Evolutionary conservation across 2,797 vertebrate species (phyloP).

Genomic region (Alectoris magna): DNA sequence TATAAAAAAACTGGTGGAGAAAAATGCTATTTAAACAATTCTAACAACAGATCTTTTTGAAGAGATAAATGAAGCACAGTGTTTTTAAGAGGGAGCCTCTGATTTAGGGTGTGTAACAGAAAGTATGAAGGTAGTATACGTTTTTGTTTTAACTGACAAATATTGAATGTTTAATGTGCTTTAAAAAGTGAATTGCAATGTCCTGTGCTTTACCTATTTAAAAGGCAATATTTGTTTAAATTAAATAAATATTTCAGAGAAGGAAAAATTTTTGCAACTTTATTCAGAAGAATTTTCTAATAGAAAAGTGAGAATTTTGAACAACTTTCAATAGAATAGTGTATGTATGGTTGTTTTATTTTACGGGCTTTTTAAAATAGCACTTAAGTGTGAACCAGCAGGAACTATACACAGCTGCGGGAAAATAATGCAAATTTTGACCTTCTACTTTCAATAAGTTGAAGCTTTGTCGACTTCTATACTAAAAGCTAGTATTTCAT

Average conservation of each 20-base stretch:
- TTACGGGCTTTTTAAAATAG: neutral
- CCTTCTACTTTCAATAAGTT: slow-evolving; percentile 25
- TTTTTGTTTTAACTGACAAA: slow-evolving; percentile 16
- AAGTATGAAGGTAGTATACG: neutral
- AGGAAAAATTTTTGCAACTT: neutral
- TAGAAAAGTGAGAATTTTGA: neutral
- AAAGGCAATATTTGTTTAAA: neutral
- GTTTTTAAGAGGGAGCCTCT: slow-evolving; percentile 2
- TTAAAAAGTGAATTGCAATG: neutral
- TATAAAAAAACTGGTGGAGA: neutral
- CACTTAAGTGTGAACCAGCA: neutral
- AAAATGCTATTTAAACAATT: slow-evolving; percentile 19
- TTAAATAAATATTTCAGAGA: neutral
- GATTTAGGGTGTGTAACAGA: neutral
- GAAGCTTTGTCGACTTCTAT: slow-evolving; percentile 44
- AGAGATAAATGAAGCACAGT: neutral
- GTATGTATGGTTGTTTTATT: neutral
- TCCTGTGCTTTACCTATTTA: neutral
- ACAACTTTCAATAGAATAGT: neutral
- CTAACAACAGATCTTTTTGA: neutral
- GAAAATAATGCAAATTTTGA: slow-evolving; percentile 54
- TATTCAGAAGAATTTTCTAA: neutral
- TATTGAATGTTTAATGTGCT: neutral
- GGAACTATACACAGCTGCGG: slow-evolving; percentile 7
- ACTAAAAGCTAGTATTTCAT: neutral